phyloP scores from a whole-genome alignment of 2,113 vertebrate species.

The Morphnarchus princeps region DNA sequence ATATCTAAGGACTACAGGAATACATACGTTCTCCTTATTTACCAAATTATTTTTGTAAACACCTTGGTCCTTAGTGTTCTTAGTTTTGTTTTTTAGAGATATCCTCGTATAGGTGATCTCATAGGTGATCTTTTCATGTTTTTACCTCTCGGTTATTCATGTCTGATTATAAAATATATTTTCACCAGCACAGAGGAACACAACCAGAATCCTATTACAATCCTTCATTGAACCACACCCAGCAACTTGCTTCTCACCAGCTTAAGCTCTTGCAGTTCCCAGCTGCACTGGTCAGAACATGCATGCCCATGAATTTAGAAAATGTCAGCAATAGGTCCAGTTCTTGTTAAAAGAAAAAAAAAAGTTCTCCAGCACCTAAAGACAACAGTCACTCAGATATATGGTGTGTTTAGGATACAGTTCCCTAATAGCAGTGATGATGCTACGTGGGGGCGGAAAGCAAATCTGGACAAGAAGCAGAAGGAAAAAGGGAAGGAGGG shows the following conservation, averaged over 20 bases:
- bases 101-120: neutral
- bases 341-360: too few species aligned
- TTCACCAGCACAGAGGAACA: neutral
- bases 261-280: neutral
- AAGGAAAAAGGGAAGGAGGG: neutral
- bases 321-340: neutral
- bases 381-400: neutral
- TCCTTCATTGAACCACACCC: neutral
- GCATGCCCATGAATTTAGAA: neutral
- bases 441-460: accelerated
- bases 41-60: neutral
- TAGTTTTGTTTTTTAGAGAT: neutral
- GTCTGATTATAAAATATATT: neutral
- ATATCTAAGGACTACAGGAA: neutral
- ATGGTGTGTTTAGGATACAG: neutral
- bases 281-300: neutral
- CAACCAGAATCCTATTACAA: neutral
- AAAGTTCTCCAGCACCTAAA: neutral
- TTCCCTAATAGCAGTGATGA: neutral
- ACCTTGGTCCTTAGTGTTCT: neutral
- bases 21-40: neutral
- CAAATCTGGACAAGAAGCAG: neutral
- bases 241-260: neutral
- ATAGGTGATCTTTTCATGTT: neutral
- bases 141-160: neutral